These are phyloP conservation scores for Dicrurus megarhynchus DNA, from an alignment of 2,113 vertebrate genomes.

Conservation along the genomic window DNA sequence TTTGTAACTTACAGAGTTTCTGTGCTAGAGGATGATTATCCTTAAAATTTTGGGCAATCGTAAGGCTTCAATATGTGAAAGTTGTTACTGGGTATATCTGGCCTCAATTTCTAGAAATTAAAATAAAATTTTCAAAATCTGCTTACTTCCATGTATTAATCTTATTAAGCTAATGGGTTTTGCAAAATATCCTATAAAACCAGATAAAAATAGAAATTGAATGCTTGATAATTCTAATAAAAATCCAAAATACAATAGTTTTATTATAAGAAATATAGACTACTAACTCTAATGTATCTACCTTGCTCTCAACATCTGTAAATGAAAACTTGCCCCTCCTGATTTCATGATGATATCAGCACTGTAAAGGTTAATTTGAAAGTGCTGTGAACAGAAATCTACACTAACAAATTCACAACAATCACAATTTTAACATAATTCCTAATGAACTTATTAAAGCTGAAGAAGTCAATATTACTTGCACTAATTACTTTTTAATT, in stretches of 20 bases:
- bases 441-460: not conserved
- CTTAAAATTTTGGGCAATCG: not conserved
- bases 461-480: not conserved
- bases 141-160: not conserved
- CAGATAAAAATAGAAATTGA: not conserved
- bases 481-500: not conserved
- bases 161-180: not conserved
- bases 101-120: not conserved
- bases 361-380: not conserved
- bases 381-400: not conserved
- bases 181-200: not conserved
- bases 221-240: not conserved
- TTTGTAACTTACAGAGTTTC: not conserved
- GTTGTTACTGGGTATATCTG: not conserved
- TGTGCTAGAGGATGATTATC: not conserved
- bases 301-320: not conserved
- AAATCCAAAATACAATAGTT: not conserved
- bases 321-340: not conserved
- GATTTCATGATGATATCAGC: not conserved
- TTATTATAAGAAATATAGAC: not conserved
- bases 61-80: not conserved
- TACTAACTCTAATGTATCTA: not conserved
- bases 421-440: not conserved
- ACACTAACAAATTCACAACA: not conserved
- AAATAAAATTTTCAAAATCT: not conserved